Conservation (phyloP, 2,113 vertebrate species). For the Vidua chalybeata region DNA sequence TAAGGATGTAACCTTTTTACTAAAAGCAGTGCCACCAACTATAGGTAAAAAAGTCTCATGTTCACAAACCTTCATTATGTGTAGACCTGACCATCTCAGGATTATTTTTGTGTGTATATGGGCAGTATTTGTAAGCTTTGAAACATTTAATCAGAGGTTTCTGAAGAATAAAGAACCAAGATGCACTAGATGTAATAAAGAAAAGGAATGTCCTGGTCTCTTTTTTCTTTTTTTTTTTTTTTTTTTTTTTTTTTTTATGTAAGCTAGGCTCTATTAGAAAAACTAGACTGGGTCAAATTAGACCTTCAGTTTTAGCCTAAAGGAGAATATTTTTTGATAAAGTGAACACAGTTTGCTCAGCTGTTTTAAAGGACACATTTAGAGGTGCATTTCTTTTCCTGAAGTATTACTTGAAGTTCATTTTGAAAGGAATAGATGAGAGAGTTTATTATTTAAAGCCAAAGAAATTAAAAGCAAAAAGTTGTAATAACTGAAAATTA, state of each 20-base stretch:
- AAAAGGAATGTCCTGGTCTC: not conserved
- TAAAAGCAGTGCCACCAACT: not conserved
- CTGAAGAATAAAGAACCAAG: not conserved
- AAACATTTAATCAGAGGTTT: not conserved
- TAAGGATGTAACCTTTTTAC: not conserved
- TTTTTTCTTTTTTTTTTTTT: not conserved
- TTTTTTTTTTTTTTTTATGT: not conserved
- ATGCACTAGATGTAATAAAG: not conserved
- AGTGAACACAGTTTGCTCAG: conserved; percentile 5
- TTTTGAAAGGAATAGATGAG: conserved; percentile 9
- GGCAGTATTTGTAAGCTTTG: not conserved
- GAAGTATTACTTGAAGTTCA: conserved; percentile 8
- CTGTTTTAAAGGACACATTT: conserved; percentile 6
- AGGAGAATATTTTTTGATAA: conserved; percentile 5
- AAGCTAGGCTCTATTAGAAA: not conserved
- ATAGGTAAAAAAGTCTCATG: not conserved
- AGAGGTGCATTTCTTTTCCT: not conserved
- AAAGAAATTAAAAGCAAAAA: conserved; percentile 2
- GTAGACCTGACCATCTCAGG: not conserved
- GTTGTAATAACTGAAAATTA: conserved; percentile 2
- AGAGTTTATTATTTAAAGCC: conserved; percentile 18
- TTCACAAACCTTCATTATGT: not conserved
- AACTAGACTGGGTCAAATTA: not conserved
- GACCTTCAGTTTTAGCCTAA: not conserved
- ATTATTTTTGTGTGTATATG: not conserved